Evolutionary conservation across 2,797 vertebrate genomes (phyloP), one percentile per base, ranked within the genome.

Genomic region (Tachyglossus aculeatus): DNA sequence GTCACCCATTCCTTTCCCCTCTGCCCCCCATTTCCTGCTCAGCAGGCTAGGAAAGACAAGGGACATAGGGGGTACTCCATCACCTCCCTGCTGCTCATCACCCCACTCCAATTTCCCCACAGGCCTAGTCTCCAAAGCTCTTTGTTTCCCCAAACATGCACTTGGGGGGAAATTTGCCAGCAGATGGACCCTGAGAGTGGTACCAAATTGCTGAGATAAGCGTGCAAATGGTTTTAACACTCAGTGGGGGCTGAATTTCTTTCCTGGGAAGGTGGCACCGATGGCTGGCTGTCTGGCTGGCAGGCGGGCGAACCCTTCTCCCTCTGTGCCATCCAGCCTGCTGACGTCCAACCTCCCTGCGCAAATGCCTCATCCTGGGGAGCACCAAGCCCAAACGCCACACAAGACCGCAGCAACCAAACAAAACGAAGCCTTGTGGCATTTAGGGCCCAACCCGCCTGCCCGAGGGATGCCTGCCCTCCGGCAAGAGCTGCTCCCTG

Each of bases 321-420:
- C n/a, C n/a, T 40, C 34, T 27, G 8, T 4, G 19, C 12, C 16
- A 15, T 10, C 44, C 5, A 6, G 1, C 19, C 2, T 9, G 1
- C 31, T 14, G 36, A 39, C 38, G 34, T 56, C 56, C 11, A 45
- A 16, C 40, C 66, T 43, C 13, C 40, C 53, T 67, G 76, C 43
- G 18, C 51, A 61, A 39, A 58, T 45, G 55, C 56, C 39, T 70
- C 15, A 39, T 72, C 33, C 39, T 32, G 9, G 5, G n/a, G 53
- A 31, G 15, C 33, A 4, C 21, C 55, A 21, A 14, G 25, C 31
- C 51, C 53, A 40, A 4, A 5, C 19, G 60, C 52, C 14, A 71
- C 74, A 44, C 9, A 57, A 57, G 41, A 74, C 32, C 53, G 80
- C 55, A 71, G 71, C 66, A 69, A 74, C 76, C 66, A 67, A 64